Conservation (phyloP, 2,797 vertebrate genomes). For the Australoheros facetus region DNA sequence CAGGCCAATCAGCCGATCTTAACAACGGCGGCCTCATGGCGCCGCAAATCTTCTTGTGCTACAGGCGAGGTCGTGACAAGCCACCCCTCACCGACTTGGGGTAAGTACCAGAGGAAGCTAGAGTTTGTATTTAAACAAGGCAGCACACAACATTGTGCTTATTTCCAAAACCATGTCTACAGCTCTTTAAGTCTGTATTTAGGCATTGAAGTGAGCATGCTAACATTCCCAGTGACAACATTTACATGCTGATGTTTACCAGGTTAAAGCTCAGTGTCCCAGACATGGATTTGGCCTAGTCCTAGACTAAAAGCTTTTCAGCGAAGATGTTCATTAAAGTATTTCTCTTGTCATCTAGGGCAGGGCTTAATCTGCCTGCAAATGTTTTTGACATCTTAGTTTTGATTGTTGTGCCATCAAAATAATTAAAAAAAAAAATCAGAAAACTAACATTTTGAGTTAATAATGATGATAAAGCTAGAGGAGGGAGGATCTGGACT, state of each 20-base stretch:
- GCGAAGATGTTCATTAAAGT: background rate
- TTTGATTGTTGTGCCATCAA: background rate
- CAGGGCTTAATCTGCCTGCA: background rate
- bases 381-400: background rate
- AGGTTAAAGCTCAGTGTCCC: background rate
- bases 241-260: background rate
- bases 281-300: background rate
- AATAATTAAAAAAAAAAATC: background rate
- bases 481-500: background rate
- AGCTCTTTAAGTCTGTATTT: background rate
- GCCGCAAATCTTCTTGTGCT: constrained; percentile 92
- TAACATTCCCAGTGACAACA: background rate
- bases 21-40: constrained; percentile 92
- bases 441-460: no score
- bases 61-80: constrained; percentile 90
- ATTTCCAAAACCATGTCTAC: background rate
- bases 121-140: background rate
- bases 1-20: constrained; percentile 89
- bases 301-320: background rate
- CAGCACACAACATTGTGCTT: background rate
- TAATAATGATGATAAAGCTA: background rate
- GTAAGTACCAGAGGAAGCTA: constrained; percentile 70
- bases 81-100: constrained; percentile 93
- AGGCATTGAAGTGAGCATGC: background rate
- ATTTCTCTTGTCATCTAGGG: background rate